Percentiles rank a stretch among this genome's conserved stretches.
phyloP scores from a whole-genome alignment of 2,113 vertebrate genomes.

The Mustela nigripes region DNA sequence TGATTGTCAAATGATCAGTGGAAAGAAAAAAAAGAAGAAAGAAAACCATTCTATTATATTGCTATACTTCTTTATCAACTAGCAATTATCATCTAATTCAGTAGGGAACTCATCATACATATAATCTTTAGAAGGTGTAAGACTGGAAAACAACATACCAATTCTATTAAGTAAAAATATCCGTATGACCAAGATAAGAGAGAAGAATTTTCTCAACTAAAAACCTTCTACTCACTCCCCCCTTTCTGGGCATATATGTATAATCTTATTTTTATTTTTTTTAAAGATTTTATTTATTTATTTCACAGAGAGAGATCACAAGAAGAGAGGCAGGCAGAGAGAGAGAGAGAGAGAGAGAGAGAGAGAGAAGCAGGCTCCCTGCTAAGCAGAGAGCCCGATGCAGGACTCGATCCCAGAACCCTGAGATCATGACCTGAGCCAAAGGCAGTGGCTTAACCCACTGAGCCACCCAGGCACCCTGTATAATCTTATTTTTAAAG shows the following conservation, averaged over 20 bases:
- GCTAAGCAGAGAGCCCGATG: no score
- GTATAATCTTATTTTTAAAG: conserved; percentile 19
- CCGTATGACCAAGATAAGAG: not conserved
- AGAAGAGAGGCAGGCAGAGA: no score
- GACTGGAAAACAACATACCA: not conserved
- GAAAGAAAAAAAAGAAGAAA: not conserved
- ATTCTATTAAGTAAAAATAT: not conserved
- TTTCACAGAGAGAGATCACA: no score
- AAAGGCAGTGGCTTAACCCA: no score
- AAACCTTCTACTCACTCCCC: not conserved
- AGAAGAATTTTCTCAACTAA: not conserved
- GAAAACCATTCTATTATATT: not conserved
- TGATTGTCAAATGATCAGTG: not conserved
- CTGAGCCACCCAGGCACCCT: no score
- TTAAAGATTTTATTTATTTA: not conserved
- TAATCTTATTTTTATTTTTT: not conserved
- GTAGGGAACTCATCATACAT: not conserved
- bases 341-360: no score
- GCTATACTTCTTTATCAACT: not conserved
- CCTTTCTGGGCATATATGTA: not conserved
- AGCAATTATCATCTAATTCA: not conserved
- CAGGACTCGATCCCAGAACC: no score
- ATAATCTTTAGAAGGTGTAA: not conserved
- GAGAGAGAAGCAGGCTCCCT: no score
- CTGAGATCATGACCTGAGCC: no score